phyloP scores from a whole-genome alignment of 2,113 vertebrate species.

The Trogon surrucura region DNA sequence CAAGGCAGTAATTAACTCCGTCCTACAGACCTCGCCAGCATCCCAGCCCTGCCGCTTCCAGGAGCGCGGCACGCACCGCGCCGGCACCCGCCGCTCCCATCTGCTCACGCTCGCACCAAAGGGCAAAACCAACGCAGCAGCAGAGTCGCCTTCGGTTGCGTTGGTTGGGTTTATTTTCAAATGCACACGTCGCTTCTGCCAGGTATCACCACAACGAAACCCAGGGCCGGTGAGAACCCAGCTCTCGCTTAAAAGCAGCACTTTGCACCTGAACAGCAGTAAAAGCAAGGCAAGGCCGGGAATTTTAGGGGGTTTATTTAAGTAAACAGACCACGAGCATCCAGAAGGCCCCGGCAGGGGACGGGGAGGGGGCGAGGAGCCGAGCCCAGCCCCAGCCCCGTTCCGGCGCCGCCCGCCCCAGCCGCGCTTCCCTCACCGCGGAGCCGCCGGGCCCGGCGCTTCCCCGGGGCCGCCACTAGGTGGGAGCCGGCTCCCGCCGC shows the following conservation, averaged over 20 bases:
- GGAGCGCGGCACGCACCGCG: not conserved
- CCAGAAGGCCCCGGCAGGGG: rapidly evolving
- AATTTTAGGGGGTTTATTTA: not conserved
- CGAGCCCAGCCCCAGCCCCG: too few species aligned
- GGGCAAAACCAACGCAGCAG: not conserved
- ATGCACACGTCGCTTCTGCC: rapidly evolving
- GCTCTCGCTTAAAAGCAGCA: not conserved
- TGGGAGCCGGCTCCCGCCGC: not conserved
- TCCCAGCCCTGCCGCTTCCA: not conserved
- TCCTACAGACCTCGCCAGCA: not conserved
- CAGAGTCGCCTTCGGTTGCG: not conserved
- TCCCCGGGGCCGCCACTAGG: not conserved
- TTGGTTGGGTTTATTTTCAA: not conserved
- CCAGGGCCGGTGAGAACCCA: not conserved
- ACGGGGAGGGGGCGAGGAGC: too few species aligned
- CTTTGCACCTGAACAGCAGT: not conserved
- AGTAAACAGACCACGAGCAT: rapidly evolving
- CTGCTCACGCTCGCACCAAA: not conserved
- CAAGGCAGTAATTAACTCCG: not conserved
- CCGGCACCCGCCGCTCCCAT: rapidly evolving
- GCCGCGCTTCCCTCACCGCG: rapidly evolving
- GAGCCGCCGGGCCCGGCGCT: not conserved
- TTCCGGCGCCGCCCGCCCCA: too few species aligned
- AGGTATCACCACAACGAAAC: not conserved
- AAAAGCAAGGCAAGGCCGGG: not conserved